Evolutionary conservation across 2,888 invertebrate genomes (phyloP), one percentile per base, ranked within the genome.

Genomic region (Lithophane leautieri): DNA sequence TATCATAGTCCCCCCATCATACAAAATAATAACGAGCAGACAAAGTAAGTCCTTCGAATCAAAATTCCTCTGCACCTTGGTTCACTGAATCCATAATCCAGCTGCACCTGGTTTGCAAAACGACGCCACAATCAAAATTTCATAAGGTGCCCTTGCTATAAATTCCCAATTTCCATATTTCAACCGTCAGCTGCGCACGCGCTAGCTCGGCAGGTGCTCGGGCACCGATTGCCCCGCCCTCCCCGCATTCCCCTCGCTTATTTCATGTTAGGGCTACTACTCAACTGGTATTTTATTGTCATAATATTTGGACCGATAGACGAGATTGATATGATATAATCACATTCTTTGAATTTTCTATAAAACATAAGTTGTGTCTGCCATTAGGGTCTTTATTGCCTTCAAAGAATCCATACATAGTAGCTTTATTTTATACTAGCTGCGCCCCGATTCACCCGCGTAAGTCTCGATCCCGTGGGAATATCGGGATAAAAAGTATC

Each of bases 111-210:
- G 58, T 52, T 52, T 40, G 52, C 80, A 44, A 82, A 73, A 78
- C 76, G 75, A 79, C 71, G 63, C 69, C 68, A 75, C 61, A 74
- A 76, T 79, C 80, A 54, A 82, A 81, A 71, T 77, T 82, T 81
- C 65, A 77, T 73, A 76, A 77, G 62, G 74, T 75, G 76, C 70
- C 62, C 68, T 72, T 80, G 79, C 84, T 84, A 88, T 89, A 91
- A 89, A 89, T 88, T 86, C 86, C 78, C 83, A 89, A 90, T 90
- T 86, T 89, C 86, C 89, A 90, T 90, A 90, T 84, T 89, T 84
- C 74, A 81, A 74, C 70, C 82, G 88, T 87, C 91, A 89, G 91
- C 88, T 90, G 91, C 89, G 91, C 91, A 87, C 88, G 90, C 91
- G 91, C 88, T 73, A 84, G 87, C 88, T 44, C 80, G 86, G 90